Evolutionary conservation across 2,797 vertebrate genomes (phyloP).

Genomic region (Tiaroga cobitis): DNA sequence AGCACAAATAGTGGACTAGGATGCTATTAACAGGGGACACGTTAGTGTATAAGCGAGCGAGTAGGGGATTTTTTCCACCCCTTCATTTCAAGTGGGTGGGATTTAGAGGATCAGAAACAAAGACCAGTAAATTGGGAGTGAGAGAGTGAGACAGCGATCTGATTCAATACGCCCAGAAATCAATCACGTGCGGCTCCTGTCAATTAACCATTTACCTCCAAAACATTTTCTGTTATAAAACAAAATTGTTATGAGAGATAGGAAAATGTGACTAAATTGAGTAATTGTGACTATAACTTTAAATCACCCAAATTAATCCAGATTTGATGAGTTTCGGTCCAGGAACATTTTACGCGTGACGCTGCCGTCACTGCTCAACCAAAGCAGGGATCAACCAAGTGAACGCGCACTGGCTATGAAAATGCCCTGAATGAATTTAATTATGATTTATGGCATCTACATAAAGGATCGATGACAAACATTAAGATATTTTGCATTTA

Average conservation of each 20-base stretch:
- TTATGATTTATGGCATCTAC: neutral
- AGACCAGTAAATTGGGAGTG: constrained; percentile 79
- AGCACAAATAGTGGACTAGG: constrained; percentile 66
- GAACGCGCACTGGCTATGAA: neutral
- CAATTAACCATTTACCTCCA: constrained; percentile 81
- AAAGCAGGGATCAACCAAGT: neutral
- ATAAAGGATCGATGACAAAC: neutral
- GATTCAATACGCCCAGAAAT: constrained; percentile 85
- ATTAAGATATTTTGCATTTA: neutral
- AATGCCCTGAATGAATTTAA: neutral
- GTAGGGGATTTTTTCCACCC: constrained; percentile 57
- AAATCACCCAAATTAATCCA: neutral
- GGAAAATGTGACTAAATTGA: constrained; percentile 11
- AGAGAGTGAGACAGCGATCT: constrained; percentile 70
- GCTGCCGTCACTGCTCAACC: neutral
- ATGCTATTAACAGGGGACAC: constrained; percentile 64
- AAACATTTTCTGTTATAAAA: constrained; percentile 27
- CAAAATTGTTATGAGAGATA: constrained; percentile 9
- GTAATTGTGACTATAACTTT: neutral
- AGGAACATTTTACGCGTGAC: neutral
- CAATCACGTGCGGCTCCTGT: constrained; percentile 81
- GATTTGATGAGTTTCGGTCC: constrained; percentile 21
- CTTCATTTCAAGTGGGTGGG: constrained; percentile 81
- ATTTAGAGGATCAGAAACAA: constrained; percentile 84
- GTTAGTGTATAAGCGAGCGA: constrained; percentile 64